Evolutionary conservation across 2,888 invertebrate species (phyloP).

Genomic region (Unio delphinus): DNA sequence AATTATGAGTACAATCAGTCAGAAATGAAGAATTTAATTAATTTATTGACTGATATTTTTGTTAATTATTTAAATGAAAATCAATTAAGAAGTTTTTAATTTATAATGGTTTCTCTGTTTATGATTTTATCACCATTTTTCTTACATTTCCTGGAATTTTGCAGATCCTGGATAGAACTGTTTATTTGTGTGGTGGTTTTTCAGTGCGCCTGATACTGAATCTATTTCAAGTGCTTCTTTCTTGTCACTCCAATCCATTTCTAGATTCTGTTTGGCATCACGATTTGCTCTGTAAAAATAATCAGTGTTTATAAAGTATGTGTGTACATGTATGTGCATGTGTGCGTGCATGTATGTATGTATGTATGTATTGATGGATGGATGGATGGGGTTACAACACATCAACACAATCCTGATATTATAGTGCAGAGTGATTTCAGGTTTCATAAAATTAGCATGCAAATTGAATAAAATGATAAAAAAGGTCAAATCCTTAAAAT

Average conservation of each 20-base stretch:
- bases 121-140: not conserved
- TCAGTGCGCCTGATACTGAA: constrained; percentile 79
- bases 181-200: constrained; percentile 78
- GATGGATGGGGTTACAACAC: too few species aligned
- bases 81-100: not conserved
- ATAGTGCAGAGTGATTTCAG: too few species aligned
- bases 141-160: constrained; percentile 82
- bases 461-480: too few species aligned
- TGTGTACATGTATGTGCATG: not conserved
- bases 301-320: not conserved
- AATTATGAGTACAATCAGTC: too few species aligned
- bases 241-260: constrained; percentile 95
- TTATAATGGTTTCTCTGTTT: not conserved
- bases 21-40: too few species aligned
- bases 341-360: too few species aligned
- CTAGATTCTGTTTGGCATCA: constrained; percentile 85
- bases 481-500: too few species aligned
- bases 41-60: too few species aligned
- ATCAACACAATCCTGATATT: too few species aligned
- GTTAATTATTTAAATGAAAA: too few species aligned
- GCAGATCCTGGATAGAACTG: constrained; percentile 87
- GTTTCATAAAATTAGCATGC: too few species aligned
- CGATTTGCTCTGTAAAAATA: constrained; percentile 77
- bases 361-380: too few species aligned
- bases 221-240: constrained; percentile 85